These are phyloP conservation scores for Synergus umbraculus DNA, from an alignment of 2,888 invertebrate genomes.

Conservation along the genomic window DNA sequence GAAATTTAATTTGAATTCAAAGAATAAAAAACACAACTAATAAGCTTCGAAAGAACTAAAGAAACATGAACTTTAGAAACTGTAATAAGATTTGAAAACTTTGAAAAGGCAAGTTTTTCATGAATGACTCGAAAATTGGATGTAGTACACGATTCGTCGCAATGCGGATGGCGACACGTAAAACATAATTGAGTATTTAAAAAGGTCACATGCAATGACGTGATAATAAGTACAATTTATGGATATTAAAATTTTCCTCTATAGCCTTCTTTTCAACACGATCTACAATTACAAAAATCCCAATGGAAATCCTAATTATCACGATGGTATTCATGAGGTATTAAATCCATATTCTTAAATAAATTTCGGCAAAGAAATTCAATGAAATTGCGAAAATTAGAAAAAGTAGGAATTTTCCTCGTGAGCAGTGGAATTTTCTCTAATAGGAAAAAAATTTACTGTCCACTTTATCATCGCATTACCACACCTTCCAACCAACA, in stretches of 20 bases:
- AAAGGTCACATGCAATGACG: slow-evolving; percentile 41
- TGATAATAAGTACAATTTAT: slow-evolving; percentile 33
- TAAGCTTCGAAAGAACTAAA: not conserved
- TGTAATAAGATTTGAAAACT: not conserved
- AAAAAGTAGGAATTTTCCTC: not conserved
- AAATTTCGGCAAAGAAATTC: not conserved
- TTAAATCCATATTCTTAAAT: too few relatives aligned
- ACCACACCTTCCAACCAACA: slow-evolving; percentile 27
- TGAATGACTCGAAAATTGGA: slow-evolving; percentile 17
- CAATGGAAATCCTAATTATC: not conserved
- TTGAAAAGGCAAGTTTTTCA: slow-evolving; percentile 4
- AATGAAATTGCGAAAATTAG: not conserved
- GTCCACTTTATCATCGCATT: slow-evolving; percentile 8
- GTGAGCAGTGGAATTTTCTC: not conserved
- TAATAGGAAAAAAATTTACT: not conserved
- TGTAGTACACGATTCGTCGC: slow-evolving; percentile 28
- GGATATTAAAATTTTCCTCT: slow-evolving; percentile 11
- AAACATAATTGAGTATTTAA: slow-evolving; percentile 40
- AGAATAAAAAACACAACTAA: not conserved
- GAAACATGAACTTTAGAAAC: not conserved
- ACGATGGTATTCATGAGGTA: too few relatives aligned
- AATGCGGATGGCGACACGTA: slow-evolving; percentile 38
- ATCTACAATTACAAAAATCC: slow-evolving; percentile 1
- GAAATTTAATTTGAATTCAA: too few relatives aligned
- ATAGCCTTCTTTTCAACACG: not conserved